Evolutionary conservation across 2,113 vertebrate genomes (phyloP), one percentile per base, ranked within the genome.

Genomic region (Mirounga angustirostris): DNA sequence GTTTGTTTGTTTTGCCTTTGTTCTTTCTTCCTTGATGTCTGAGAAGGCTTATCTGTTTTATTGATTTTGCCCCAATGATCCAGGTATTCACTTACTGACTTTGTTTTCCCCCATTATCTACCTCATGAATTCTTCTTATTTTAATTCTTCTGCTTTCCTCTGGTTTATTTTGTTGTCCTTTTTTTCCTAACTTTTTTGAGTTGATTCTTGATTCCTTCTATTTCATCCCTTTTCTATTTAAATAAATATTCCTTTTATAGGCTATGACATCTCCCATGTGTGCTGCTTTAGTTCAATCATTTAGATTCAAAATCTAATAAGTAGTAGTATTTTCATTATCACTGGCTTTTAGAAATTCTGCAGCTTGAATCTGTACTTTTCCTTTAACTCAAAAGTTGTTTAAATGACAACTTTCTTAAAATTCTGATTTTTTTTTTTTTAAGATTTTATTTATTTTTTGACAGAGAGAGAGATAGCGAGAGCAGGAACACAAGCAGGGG

Each of bases 331-430:
- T 94, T 93, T 90, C 7, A 76, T 43, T 76, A 56, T 30, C 4
- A 26, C 36, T 79, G 24, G 26, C 67, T 84, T 87, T 73, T 78
- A 26, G 4, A 80, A 71, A 71, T 63, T 65, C 56, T 89, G 13
- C 18, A 21, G 61, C 80, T 95, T 92, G 11, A 11, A 92, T 63
- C 54, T 95, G 13, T 40, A 65, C n/a, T 94, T 96, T 84, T 79
- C 36, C n/a, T 81, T 91, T 95, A 36, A 86, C 6, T 2, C 5
- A 33, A 82, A 84, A 92, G 30, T 76, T 89, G 12, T 78, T 83
- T 74, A 81, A 76, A 86, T 28, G 40, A 82, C 8, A 50, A n/a
- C 13, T 58, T 76, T 26, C 14, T 40, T 81, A 54, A 96, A 92
- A 43, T 65, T 78, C 22, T 74, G 5, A 63, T 52, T 71, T 92